A percentile compares a stretch with the other conserved stretches of the same genome.
Conservation (phyloP, 2,797 vertebrate species). For the Chanos chanos region DNA sequence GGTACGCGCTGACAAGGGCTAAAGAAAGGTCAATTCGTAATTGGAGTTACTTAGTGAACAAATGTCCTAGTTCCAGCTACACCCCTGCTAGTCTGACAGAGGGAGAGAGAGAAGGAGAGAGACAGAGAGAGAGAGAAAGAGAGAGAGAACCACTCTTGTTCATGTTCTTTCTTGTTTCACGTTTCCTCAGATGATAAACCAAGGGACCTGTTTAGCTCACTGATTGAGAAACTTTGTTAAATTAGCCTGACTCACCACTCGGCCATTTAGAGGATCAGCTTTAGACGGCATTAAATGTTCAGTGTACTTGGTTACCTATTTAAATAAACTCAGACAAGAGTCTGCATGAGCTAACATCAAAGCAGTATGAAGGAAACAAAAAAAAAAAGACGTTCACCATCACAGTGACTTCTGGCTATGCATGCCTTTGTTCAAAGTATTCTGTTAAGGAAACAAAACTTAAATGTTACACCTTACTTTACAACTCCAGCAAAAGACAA, state of each 20-base stretch:
- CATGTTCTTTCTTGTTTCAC: constrained; percentile 34
- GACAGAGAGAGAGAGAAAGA: not conserved
- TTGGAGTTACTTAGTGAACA: constrained; percentile 50
- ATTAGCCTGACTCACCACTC: constrained; percentile 31
- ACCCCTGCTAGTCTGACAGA: constrained; percentile 48
- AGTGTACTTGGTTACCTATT: not conserved
- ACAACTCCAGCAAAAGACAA: not conserved
- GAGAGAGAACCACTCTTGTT: constrained; percentile 3
- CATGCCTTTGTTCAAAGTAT: not conserved
- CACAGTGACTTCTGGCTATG: not conserved
- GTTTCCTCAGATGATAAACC: constrained; percentile 18
- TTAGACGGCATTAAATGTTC: not conserved
- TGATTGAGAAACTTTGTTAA: constrained; percentile 35
- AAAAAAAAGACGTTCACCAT: not conserved
- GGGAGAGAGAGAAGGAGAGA: not conserved
- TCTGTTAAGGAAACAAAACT: not conserved
- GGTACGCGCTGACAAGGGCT: constrained; percentile 56
- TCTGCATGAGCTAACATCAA: not conserved
- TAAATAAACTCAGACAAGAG: constrained; percentile 8
- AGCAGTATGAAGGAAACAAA: not conserved
- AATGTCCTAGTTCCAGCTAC: constrained; percentile 39
- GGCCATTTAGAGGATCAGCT: constrained; percentile 13
- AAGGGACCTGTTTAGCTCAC: constrained; percentile 23
- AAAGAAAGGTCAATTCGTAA: constrained; percentile 60
- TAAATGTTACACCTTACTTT: not conserved